Evolutionary conservation across 2,797 vertebrate genomes (phyloP), one percentile per base, ranked within the genome.

Genomic region (Vespertilio murinus): DNA sequence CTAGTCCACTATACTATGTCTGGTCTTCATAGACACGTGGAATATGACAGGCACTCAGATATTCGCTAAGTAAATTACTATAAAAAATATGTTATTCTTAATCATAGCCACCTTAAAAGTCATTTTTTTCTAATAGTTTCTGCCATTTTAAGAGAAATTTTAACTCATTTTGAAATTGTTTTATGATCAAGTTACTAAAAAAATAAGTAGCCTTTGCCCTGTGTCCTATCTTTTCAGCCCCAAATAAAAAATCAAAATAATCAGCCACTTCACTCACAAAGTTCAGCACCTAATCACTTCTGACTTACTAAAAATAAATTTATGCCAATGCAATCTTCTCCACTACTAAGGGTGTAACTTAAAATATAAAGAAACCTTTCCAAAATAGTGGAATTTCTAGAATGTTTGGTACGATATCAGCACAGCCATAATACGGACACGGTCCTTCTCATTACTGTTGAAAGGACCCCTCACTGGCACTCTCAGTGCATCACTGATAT

Each of bases 181-280:
- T 84, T 69, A 54, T 10, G 30, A 82, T 52, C 20, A 67, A 78
- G 52, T 77, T 69, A 78, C 61, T 84, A 25, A 70, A 77, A 25
- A 70, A 93, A 93, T 88, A 88, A 35, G 47, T 33, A 79, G 4
- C n/a, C 54, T 85, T 38, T 92, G 30, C 30, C 74, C 49, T 40
- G 35, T 14, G 12, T 59, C 38, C 4, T 64, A 35, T 85, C 22
- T 96, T 45, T 82, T 49, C 28, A 75, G 25, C 56, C 33, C 49
- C 40, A 73, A 81, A 85, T 56, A 67, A 89, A 79, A 47, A 65
- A 18, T 89, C 40, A 91, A n/a, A 56, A 73, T 78, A 89, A 81
- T 64, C 40, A 69, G 70, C 1, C 9, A 75, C 13, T 42, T 92
- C 30, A 74, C 65, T 78, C 28, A 38, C 61, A 69, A 74, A 20